A percentile compares a stretch with the other conserved stretches of the same genome.
Evolutionary conservation across 2,888 invertebrate species (phyloP).

Genomic region (Lacanobia oleracea): DNA sequence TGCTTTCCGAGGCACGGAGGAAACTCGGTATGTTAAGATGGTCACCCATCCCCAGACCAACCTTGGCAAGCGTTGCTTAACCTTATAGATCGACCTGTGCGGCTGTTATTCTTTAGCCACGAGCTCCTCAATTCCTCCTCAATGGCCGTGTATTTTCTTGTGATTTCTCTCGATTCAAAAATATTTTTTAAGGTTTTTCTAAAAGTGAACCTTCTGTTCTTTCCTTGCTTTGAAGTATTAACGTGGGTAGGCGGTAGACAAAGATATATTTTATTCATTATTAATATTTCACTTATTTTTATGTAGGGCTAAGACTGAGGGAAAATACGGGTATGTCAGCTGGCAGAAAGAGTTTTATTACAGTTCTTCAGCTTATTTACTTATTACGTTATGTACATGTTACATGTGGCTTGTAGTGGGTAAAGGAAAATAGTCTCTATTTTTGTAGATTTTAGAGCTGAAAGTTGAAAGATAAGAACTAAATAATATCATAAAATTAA

Average conservation of each 20-base stretch:
- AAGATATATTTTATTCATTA: conserved; percentile 59
- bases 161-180: no score
- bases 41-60: no score
- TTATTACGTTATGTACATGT: conserved; percentile 34
- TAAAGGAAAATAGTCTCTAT: neutral
- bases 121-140: no score
- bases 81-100: no score
- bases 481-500: neutral
- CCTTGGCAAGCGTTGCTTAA: no score
- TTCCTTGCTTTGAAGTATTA: neutral
- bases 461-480: neutral
- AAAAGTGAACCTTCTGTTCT: conserved; percentile 7
- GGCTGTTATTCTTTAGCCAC: no score
- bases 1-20: no score
- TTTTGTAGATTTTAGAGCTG: no score
- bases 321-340: conserved; percentile 31
- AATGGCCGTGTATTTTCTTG: no score
- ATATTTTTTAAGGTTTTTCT: no score
- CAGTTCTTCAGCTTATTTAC: conserved; percentile 39
- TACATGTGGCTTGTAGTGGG: conserved; percentile 5
- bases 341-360: conserved; percentile 38
- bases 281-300: conserved; percentile 62
- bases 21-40: no score
- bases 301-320: conserved; percentile 32
- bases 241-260: conserved; percentile 23